Base-by-base conservation (phyloP, 2,797 vertebrate species). In the Helostoma temminkii region DNA sequence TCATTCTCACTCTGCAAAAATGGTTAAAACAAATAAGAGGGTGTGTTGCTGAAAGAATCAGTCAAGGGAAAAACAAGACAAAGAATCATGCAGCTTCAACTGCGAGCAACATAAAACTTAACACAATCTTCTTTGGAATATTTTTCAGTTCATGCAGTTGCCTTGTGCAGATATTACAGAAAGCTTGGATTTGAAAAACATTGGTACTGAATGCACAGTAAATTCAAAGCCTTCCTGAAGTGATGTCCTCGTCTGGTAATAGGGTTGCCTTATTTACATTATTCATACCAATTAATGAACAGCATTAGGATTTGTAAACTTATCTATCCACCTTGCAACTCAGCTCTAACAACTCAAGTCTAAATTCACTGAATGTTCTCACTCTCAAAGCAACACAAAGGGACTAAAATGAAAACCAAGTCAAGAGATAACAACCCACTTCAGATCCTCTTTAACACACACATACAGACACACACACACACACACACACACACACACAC, bases 391-490 rank as follows among this genome's bases (percentile, higher is more conserved):
- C 39, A 55, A 75, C 67, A 82, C 37, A 75, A 71, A 76, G 56
- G 49, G 14, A 18, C 54, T 66, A 50, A 56, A 82, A 67, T 52
- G 52, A 81, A 55, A 58, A 55, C 41, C 22, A 46, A 70, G 81
- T 73, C 53, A 74, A 71, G 46, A 79, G 65, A 66, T 58, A 76
- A 78, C 66, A 62, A 77, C 64, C 61, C 59, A 30, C 71, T 71
- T 69, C 15, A 78, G 32, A 66, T 14, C 32, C 36, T 41, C 47
- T 54, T 47, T 50, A 37, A 63, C 43, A 66, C 41, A 57, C 59
- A 43, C 52, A 49, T 57, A 64, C 61, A 41, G 39, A 30, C 64
- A 66, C 53, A n/a, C 60, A 43, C 52, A 52, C 36, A 21, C 39
- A 26, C 24, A 57, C 24, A 8, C 46, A 64, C 37, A 45, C 52